Base-by-base conservation (phyloP, 2,888 invertebrate species). In the Scotopteryx bipunctaria region DNA sequence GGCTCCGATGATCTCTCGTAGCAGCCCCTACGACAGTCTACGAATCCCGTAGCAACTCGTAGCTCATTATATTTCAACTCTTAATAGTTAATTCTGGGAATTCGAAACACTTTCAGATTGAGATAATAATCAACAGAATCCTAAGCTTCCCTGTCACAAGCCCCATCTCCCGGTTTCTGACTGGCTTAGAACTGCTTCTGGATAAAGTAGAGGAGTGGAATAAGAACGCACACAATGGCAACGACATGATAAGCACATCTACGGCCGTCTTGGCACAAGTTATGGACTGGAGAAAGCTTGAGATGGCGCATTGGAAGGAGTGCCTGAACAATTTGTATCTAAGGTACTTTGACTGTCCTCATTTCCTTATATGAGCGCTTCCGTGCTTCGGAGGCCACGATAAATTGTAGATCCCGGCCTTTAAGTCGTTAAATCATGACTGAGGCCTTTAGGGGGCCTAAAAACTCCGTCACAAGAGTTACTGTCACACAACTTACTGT, bases 131-230 rank as follows among this genome's bases (percentile, higher is more conserved):
- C 2, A 91, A 93, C 5, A 84, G 94, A 54, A 92, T 95, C 37
- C 81, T 92, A 16, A 81, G 82, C 11, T 96, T 99, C 77, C 92
- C 96, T 0, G 91, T 97, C 0, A 94, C 94, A 0, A 95, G 96
- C 57, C 95, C 99, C 0, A 86, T 99, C 2, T 95, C 97, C 52
- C 94, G 97, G 60, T 97, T 97, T 72, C 92, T 98, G 1, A 95
- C 96, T 0, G 98, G 98, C 0, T 90, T 99, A 43, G 99, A 99
- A 81, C 88, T 98, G 37, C 86, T 99, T 1, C 89, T 99, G 1
- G 94, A 94, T 55, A 95, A 96, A 69, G 91, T 96, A 41, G 93
- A 97, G 59, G 95, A 97, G 68, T 99, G 98, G 99, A 97, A 99
- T 78, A 94, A 95, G 66, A 95, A 96, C 63, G 98, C 98, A 0